Percentiles rank a stretch among this genome's conserved stretches.
These are phyloP conservation scores for Drosophila repletoides DNA, from an alignment of 1,140 invertebrate genomes.

Conservation along the genomic window DNA sequence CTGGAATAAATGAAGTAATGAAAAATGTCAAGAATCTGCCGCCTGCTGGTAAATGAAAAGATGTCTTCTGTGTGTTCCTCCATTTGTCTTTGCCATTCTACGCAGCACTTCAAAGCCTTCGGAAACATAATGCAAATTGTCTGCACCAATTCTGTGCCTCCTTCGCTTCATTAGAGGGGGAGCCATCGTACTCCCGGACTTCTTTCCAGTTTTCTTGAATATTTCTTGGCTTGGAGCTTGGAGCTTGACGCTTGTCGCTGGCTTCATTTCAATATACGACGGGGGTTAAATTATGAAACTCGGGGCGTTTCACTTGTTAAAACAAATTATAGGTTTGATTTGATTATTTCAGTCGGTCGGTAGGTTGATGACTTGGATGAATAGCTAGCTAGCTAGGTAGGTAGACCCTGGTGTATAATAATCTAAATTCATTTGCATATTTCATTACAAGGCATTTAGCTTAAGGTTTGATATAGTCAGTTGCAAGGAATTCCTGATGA, in stretches of 20 bases:
- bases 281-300: conserved; percentile 59
- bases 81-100: conserved; percentile 10
- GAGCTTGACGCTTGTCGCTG: conserved; percentile 43
- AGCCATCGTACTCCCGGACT: not conserved
- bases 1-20: conserved; percentile 8
- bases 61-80: not conserved
- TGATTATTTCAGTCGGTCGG: conserved; percentile 54
- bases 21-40: conserved; percentile 8
- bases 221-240: not conserved
- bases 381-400: conserved; percentile 6
- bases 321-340: conserved; percentile 77
- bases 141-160: conserved; percentile 19
- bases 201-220: not conserved
- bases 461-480: conserved; percentile 1
- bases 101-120: conserved; percentile 54
- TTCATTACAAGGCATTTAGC: conserved; percentile 42
- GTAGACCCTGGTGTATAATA: conserved; percentile 55
- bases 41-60: conserved; percentile 3
- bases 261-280: conserved; percentile 50
- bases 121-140: conserved; percentile 64
- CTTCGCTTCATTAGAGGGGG: not conserved
- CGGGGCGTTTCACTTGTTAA: conserved; percentile 75
- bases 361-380: conserved; percentile 4
- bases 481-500: conserved; percentile 5
- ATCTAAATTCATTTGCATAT: conserved; percentile 69